Evolutionary conservation across 2,888 invertebrate species (phyloP).

Genomic region (Lasioglossum leucozonium): DNA sequence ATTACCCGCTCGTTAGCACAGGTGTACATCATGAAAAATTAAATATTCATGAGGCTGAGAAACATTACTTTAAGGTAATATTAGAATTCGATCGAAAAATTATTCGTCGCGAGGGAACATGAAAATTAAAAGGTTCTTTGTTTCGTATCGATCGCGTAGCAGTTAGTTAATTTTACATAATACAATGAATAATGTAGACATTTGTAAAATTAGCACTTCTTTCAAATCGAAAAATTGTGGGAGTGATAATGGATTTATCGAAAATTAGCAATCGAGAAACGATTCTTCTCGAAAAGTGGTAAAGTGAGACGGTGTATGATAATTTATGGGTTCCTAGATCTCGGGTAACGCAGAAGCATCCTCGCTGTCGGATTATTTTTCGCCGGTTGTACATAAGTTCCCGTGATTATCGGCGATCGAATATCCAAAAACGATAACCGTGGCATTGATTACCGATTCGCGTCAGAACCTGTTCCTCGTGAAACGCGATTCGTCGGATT

Average conservation of each 20-base stretch:
- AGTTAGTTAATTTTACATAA: too few relatives aligned
- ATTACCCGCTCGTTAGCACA: neutral
- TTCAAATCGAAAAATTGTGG: neutral
- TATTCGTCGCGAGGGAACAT: neutral
- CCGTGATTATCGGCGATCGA: slow-evolving; percentile 23
- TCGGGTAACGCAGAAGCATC: neutral
- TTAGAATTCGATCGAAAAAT: neutral
- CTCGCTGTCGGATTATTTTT: slow-evolving; percentile 20
- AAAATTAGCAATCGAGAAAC: too few relatives aligned
- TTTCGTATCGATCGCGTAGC: too few relatives aligned
- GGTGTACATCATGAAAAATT: neutral
- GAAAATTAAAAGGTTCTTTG: too few relatives aligned
- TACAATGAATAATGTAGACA: too few relatives aligned
- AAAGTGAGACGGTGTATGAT: too few relatives aligned
- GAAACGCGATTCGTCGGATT: slow-evolving; percentile 5
- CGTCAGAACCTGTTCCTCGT: slow-evolving; percentile 14
- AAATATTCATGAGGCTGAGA: neutral
- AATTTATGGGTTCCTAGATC: neutral
- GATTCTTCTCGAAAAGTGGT: too few relatives aligned
- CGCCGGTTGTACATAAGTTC: neutral
- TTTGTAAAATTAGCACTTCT: too few relatives aligned
- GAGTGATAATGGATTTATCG: neutral
- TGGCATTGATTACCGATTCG: slow-evolving; percentile 34
- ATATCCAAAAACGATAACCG: slow-evolving; percentile 20
- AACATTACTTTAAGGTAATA: neutral